These are phyloP conservation scores for Platycheirus albimanus DNA, from an alignment of 2,888 invertebrate genomes.

Conservation along the genomic window DNA sequence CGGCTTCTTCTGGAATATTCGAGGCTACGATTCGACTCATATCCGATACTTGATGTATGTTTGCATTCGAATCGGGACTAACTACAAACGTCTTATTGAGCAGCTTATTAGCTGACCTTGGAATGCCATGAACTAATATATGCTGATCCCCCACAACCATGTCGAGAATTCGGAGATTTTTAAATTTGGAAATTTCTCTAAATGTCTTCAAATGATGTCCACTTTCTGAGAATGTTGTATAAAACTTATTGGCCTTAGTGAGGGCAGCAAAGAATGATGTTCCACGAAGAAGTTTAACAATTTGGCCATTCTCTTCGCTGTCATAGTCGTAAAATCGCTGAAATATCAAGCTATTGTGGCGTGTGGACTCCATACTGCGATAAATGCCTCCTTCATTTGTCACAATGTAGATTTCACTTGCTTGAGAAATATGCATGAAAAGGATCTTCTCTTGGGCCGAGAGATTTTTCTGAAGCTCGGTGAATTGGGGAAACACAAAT, in stretches of 20 bases:
- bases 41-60: conserved; percentile 31
- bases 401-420: conserved; percentile 81
- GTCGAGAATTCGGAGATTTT: conserved; percentile 80
- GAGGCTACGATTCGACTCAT: conserved; percentile 49
- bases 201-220: conserved; percentile 82
- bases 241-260: conserved; percentile 81
- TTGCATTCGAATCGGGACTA: conserved; percentile 69
- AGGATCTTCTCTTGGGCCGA: conserved; percentile 79
- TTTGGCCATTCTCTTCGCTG: conserved; percentile 82
- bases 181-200: conserved; percentile 82
- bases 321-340: conserved; percentile 82
- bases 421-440: conserved; percentile 81
- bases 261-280: conserved; percentile 81
- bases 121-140: conserved; percentile 81
- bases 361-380: conserved; percentile 80
- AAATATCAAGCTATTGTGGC: conserved; percentile 81
- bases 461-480: conserved; percentile 81
- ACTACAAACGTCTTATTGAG: conserved; percentile 78
- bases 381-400: conserved; percentile 81
- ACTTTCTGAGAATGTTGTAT: conserved; percentile 82
- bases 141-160: conserved; percentile 81
- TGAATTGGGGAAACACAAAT: conserved; percentile 80
- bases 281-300: conserved; percentile 81
- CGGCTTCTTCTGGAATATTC: conserved; percentile 71
- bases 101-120: conserved; percentile 76